These are phyloP conservation scores for Anguilla pacifica DNA, from an alignment of 2,797 vertebrate genomes.

Conservation along the genomic window DNA sequence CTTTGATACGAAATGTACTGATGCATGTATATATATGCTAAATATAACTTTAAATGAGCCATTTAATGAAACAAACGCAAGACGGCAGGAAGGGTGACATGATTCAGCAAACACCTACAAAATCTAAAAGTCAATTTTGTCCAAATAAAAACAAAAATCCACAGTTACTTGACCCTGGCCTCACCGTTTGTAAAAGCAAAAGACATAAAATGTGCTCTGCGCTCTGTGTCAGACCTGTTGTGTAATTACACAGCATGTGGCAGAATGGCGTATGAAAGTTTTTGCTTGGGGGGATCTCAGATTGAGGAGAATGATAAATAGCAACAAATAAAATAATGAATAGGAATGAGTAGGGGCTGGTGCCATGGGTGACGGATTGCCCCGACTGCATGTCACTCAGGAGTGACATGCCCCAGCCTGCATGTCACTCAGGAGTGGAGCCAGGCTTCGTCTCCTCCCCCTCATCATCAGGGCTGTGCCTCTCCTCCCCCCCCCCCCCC, in stretches of 20 bases:
- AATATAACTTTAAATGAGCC: not conserved
- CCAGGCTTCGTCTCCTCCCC: not conserved
- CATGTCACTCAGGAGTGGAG: not conserved
- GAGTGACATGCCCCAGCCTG: not conserved
- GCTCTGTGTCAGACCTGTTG: not conserved
- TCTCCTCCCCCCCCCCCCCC: not conserved
- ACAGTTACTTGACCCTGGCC: not conserved
- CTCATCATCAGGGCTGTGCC: not conserved
- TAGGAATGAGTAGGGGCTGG: not conserved
- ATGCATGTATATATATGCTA: not conserved
- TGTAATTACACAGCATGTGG: not conserved
- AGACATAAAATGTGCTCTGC: not conserved
- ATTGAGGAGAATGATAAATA: not conserved
- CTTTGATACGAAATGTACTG: not conserved
- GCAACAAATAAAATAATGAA: not conserved
- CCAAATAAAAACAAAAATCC: not conserved
- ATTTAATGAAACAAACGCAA: not conserved
- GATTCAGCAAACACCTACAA: not conserved
- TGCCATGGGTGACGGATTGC: not conserved
- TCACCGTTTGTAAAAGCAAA: too few relatives aligned
- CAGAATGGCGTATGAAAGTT: not conserved
- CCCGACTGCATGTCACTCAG: not conserved
- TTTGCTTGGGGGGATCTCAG: not conserved
- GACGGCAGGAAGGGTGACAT: not conserved
- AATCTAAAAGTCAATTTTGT: not conserved